phyloP scores from a whole-genome alignment of 2,888 invertebrate genomes.

The Scrobipalpa costella region DNA sequence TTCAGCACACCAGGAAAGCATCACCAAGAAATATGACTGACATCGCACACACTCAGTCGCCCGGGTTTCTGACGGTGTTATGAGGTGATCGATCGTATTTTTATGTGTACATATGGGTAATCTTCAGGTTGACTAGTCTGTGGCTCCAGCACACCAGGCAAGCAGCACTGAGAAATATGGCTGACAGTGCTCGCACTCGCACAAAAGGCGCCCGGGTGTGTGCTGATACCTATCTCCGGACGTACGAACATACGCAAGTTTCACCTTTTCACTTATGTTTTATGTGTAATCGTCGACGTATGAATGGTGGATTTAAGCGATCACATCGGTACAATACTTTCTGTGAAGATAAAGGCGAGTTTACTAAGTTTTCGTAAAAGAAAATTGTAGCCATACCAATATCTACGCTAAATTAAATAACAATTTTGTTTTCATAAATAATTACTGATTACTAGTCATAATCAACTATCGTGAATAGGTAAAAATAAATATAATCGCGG shows the following conservation, averaged over 20 bases:
- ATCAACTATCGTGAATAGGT: too few relatives aligned
- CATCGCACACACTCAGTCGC: not conserved
- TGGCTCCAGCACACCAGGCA: constrained; percentile 49
- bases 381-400: too few relatives aligned
- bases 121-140: not conserved
- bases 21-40: too few relatives aligned
- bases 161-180: constrained; percentile 73
- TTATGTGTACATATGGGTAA: not conserved
- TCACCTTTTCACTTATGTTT: constrained; percentile 58
- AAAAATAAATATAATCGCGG: too few relatives aligned
- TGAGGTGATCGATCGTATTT: too few relatives aligned
- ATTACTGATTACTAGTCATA: too few relatives aligned
- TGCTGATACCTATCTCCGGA: constrained; percentile 72
- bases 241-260: constrained; percentile 59
- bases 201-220: constrained; percentile 71
- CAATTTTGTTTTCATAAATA: too few relatives aligned
- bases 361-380: not conserved
- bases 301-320: constrained; percentile 33
- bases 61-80: not conserved
- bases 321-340: constrained; percentile 10
- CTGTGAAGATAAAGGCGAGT: not conserved
- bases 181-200: constrained; percentile 72
- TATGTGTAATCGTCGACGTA: constrained; percentile 55
- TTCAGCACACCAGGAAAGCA: too few relatives aligned
- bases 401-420: too few relatives aligned